These are phyloP conservation scores for Hippasteria phrygiana DNA, from an alignment of 53 echinoderm and acorn worm species.

Conservation along the genomic window DNA sequence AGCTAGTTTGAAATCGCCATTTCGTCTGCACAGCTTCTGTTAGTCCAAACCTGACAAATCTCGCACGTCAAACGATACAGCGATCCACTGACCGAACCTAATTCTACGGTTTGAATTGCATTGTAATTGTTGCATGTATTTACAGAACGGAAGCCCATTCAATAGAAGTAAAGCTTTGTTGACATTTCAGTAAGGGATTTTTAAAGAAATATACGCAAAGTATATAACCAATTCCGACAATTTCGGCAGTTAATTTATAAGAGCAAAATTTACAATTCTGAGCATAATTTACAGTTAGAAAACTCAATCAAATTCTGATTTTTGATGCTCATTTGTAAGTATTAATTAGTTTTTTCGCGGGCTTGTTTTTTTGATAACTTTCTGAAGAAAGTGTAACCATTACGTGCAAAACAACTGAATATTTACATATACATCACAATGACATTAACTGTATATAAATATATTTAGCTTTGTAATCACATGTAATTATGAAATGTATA, in stretches of 20 bases:
- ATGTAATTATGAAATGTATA: not conserved
- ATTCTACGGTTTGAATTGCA: constrained; percentile 50
- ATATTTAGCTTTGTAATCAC: not conserved
- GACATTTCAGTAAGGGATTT: constrained; percentile 1
- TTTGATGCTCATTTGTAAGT: not conserved
- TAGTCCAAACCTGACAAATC: no score
- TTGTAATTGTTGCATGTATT: constrained; percentile 59
- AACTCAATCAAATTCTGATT: not conserved
- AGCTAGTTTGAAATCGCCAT: no score
- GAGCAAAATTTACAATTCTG: no score
- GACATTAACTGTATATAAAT: not conserved
- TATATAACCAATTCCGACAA: not conserved
- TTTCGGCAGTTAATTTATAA: no score
- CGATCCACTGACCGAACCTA: no score
- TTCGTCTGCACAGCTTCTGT: no score
- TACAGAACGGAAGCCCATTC: constrained; percentile 66
- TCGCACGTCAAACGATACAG: no score
- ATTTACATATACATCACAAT: not conserved
- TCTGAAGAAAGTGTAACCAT: no score
- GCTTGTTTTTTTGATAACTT: no score
- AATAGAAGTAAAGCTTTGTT: not conserved
- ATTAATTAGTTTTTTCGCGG: not conserved
- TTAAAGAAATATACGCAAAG: not conserved
- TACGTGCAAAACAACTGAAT: not conserved
- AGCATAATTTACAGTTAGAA: not conserved